Base-by-base conservation (phyloP, 1,140 invertebrate genomes). In the Lordiphosa clarofinis region DNA sequence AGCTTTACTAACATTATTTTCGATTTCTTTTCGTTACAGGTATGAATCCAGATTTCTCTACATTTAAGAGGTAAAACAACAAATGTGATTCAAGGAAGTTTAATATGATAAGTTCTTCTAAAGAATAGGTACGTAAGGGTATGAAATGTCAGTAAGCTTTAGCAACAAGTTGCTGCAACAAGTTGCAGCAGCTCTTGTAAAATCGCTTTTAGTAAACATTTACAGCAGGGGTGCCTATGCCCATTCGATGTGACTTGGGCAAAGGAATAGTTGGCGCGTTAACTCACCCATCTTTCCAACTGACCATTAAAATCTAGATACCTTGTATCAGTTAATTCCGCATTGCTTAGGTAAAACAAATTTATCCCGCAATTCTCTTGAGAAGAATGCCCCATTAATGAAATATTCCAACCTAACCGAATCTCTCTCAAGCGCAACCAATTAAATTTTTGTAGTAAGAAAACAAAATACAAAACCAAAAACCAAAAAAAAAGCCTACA, bases 381-480 rank as follows among this genome's bases (percentile, higher is more conserved):
- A 37, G 37, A 73, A 57, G 57, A 62, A 56, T 57, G 56, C 44
- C 44, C 57, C 63, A 74, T 73, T 73, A 73, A 36, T 35, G 38
- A 40, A 56, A 60, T 48, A 56, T 36, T 46, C 56, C 46, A 58
- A 62, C 55, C 63, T 48, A 54, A 35, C 37, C 52, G 53, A 59
- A 35, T 72, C 40, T 52, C 67, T 81, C 76, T 82, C 72, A 75
- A 64, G 76, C 76, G 76, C 73, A 82, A 84, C 76, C 78, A 82
- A 82, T 82, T 82, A 82, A 82, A 72, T 66, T 69, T 81, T 81
- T 72, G 21, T 10, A 31, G 55, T 66, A 57, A 60, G 15, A 43
- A 31, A 28, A 19, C 54, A 31, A 37, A 12, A 70, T n/a, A n/a
- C n/a, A n/a, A n/a, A n/a, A n/a, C n/a, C n/a, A n/a, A n/a, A n/a